These are phyloP conservation scores for Latrodectus elegans DNA, from an alignment of 2,888 invertebrate genomes.

Conservation along the genomic window DNA sequence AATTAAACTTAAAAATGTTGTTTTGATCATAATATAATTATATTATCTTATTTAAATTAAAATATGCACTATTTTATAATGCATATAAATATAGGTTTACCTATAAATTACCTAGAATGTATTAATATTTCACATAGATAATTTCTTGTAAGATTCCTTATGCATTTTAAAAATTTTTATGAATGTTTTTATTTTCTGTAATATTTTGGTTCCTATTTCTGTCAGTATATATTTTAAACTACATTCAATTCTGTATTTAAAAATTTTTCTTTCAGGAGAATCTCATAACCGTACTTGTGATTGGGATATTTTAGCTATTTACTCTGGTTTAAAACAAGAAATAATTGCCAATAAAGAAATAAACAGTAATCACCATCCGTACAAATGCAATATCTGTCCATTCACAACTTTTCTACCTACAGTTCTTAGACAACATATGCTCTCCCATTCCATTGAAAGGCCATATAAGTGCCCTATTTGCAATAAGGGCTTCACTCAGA, in stretches of 20 bases:
- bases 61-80: too few species aligned
- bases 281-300: slow-evolving; percentile 49
- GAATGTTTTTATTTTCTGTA: too few species aligned
- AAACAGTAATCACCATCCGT: slow-evolving; percentile 34
- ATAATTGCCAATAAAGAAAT: slow-evolving; percentile 35
- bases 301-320: slow-evolving; percentile 57
- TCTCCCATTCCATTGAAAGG: slow-evolving; percentile 54
- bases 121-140: too few species aligned
- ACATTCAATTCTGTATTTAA: background rate
- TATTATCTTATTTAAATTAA: too few species aligned
- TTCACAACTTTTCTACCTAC: slow-evolving; percentile 46
- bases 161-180: too few species aligned
- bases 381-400: slow-evolving; percentile 51
- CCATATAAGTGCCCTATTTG: slow-evolving; percentile 59
- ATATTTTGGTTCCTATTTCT: too few species aligned
- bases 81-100: too few species aligned
- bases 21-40: too few species aligned
- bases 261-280: slow-evolving; percentile 20
- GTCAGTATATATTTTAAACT: too few species aligned
- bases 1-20: too few species aligned
- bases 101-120: too few species aligned
- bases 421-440: slow-evolving; percentile 55
- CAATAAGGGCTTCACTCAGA: slow-evolving; percentile 61
- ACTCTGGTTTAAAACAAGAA: slow-evolving; percentile 58
- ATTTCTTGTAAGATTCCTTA: too few species aligned